phyloP scores from a whole-genome alignment of 2,797 vertebrate genomes.

The Neostethus bicornis region DNA sequence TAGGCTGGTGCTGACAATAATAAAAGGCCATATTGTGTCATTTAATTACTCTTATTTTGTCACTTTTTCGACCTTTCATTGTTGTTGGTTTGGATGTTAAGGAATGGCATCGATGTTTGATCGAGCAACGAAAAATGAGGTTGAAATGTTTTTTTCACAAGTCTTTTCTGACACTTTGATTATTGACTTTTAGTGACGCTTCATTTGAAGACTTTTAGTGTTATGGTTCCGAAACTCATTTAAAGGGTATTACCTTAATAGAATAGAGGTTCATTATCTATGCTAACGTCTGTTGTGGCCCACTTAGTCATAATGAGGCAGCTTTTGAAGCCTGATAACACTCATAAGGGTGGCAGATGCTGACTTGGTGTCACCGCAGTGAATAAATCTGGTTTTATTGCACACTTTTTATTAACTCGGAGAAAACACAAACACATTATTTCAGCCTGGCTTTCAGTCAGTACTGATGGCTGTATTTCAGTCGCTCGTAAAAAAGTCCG shows the following conservation, averaged over 20 bases:
- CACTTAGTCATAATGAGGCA: neutral
- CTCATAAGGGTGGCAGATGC: constrained; percentile 15
- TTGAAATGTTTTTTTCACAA: too few relatives aligned
- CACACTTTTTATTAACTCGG: constrained; percentile 25
- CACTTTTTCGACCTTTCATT: too few relatives aligned
- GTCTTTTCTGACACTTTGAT: neutral
- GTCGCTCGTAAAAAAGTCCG: constrained; percentile 32
- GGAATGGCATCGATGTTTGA: constrained; percentile 3
- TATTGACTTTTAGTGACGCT: neutral
- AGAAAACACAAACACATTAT: constrained; percentile 24
- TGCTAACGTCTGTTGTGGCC: constrained; percentile 20
- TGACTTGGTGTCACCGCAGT: constrained; percentile 1
- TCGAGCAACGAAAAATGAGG: constrained; percentile 1
- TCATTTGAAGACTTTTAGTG: too few relatives aligned
- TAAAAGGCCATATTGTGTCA: too few relatives aligned
- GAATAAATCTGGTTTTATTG: constrained; percentile 49
- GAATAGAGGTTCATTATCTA: constrained; percentile 15
- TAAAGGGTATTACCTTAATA: constrained; percentile 7
- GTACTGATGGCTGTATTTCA: constrained; percentile 39
- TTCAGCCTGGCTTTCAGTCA: constrained; percentile 12
- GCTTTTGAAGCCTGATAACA: constrained; percentile 29
- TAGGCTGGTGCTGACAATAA: too few relatives aligned
- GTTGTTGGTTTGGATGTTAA: too few relatives aligned
- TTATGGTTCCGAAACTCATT: neutral
- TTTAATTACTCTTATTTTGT: too few relatives aligned